Conservation (phyloP, 2,797 vertebrate species). For the Orestias chungarensis region DNA sequence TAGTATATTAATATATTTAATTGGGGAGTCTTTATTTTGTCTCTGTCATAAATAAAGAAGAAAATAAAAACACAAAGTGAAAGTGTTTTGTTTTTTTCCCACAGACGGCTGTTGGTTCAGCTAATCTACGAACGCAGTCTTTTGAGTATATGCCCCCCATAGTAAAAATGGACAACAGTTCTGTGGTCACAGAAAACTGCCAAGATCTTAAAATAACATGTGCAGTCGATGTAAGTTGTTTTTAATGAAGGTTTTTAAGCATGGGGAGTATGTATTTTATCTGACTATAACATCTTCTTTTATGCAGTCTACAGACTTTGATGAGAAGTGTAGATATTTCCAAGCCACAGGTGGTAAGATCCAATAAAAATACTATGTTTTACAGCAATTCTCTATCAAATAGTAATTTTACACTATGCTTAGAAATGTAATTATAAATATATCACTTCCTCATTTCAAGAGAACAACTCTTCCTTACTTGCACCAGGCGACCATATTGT, state of each 20-base stretch:
- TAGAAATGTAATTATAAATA: neutral
- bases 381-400: neutral
- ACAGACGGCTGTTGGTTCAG: constrained; percentile 9
- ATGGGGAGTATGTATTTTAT: neutral
- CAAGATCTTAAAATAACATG: neutral
- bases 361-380: neutral
- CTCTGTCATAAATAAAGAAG: neutral
- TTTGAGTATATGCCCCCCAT: fast-evolving
- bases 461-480: neutral
- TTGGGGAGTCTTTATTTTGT: neutral
- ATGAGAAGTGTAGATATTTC: fast-evolving
- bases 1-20: too few relatives aligned
- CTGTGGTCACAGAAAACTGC: constrained; percentile 11
- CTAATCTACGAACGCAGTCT: fast-evolving
- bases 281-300: too few relatives aligned
- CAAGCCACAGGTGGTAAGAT: constrained; percentile 7
- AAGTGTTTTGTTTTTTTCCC: neutral
- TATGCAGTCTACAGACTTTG: too few relatives aligned
- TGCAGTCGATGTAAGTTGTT: neutral
- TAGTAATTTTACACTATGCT: neutral
- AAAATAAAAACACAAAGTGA: neutral
- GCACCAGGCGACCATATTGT: neutral
- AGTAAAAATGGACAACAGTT: fast-evolving
- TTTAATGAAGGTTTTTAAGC: neutral
- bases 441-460: constrained; percentile 6